Evolutionary conservation across 1,140 invertebrate genomes (phyloP), one percentile per base, ranked within the genome.

Genomic region (Pristionchus pacificus): DNA sequence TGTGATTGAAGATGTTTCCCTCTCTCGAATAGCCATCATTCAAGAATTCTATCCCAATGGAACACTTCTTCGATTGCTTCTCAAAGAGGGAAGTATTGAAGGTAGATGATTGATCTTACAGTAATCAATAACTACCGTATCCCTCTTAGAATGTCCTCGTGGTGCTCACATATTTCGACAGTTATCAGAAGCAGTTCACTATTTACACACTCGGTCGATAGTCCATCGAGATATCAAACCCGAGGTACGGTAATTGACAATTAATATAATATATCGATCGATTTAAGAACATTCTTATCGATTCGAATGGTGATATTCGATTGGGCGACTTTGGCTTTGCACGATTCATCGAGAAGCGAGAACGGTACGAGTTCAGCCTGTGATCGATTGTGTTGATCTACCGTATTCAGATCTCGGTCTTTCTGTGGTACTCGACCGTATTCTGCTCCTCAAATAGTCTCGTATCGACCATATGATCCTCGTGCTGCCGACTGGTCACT

Each of bases 291-390:
- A 74, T 75, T 38, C 14, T 75, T 30, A 32, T 75, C 19, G 68
- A 68, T 59, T 29, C 29, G 15, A 68, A 75, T 33, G 70, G 70
- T 14, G 74, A 75, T 33, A 33, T 75, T 19, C 67, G 68, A 68
- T 62, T 75, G 24, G 61, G 68, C 15, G 74, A 75, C 38, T 75
- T 73, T 61, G 74, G 74, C 13, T 75, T 75, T 38, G 65, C 74
- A 2, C 32, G 71, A 27, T 49, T 49, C 58, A 64, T 72, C 33
- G 58, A 72, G 28, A 49, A 31, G 49, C 6, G 71, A 15, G 71
- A 68, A 55, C 25, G 71, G 49, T 69, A n/a, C 29, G 30, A 33
- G n/a, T 59, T 15, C 15, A 27, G 15, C 27, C 27, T n/a, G 15
- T 19, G 28, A 15, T n/a, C 19, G 28, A 62, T 62, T 62, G 15